Percentiles rank a stretch among this genome's conserved stretches.
phyloP scores from a whole-genome alignment of 1,140 invertebrate species.

The Oryctes rhinoceros region DNA sequence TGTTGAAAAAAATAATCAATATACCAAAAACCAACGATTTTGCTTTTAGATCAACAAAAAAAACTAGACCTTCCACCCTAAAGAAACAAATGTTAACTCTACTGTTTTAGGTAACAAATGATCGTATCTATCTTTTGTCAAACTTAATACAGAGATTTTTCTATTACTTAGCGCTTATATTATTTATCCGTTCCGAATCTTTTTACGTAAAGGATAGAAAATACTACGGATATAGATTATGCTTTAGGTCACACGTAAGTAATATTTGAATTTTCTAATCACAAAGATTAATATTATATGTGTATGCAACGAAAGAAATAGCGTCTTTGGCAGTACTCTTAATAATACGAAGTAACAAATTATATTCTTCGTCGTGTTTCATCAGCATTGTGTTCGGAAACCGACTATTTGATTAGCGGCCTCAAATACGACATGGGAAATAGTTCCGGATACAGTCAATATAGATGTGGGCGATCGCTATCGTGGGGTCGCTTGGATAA shows the following conservation, averaged over 20 bases:
- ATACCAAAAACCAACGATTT: too few species aligned
- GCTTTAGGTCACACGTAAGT: background rate
- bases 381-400: slow-evolving; percentile 40
- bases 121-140: too few species aligned
- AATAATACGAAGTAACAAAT: slow-evolving; percentile 18
- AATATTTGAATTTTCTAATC: background rate
- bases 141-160: too few species aligned
- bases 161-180: too few species aligned
- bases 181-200: too few species aligned
- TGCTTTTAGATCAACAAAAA: too few species aligned
- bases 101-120: too few species aligned
- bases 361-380: slow-evolving; percentile 34
- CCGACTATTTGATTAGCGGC: slow-evolving; percentile 44
- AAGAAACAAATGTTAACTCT: too few species aligned
- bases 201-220: too few species aligned
- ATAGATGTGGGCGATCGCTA: slow-evolving; percentile 45
- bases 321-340: background rate
- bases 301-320: slow-evolving; percentile 3
- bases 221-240: too few species aligned
- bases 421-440: slow-evolving; percentile 45
- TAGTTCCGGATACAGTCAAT: slow-evolving; percentile 46
- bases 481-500: slow-evolving; percentile 43
- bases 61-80: too few species aligned
- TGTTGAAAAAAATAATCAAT: too few species aligned
- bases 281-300: background rate